phyloP scores from a whole-genome alignment of 2,113 vertebrate genomes.

The Misgurnus anguillicaudatus region DNA sequence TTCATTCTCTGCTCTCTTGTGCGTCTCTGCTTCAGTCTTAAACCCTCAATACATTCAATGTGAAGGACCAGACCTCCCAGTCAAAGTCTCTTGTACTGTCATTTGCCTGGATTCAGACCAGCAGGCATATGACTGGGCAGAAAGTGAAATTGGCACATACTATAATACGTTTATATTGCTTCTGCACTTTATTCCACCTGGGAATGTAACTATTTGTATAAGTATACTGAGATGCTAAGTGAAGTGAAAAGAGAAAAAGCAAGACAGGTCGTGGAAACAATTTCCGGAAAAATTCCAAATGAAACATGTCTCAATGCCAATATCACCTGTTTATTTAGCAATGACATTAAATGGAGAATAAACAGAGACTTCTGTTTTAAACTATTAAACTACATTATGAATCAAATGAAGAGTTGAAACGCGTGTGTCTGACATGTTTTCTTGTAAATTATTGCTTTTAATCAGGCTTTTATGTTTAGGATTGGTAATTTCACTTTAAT shows the following conservation, averaged over 20 bases:
- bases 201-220: neutral
- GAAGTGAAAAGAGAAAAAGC: neutral
- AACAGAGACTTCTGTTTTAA: neutral
- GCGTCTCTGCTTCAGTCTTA: constrained; percentile 70
- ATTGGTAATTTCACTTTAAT: too few species aligned
- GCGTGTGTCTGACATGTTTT: too few species aligned
- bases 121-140: constrained; percentile 57
- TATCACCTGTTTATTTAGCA: neutral
- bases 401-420: too few species aligned
- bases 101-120: constrained; percentile 74
- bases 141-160: constrained; percentile 61
- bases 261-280: too few species aligned
- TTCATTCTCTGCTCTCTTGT: constrained; percentile 60
- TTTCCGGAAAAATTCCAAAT: neutral
- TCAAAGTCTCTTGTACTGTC: constrained; percentile 69
- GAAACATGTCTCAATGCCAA: neutral
- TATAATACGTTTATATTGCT: constrained; percentile 58
- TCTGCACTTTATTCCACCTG: constrained; percentile 12
- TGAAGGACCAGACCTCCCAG: constrained; percentile 60
- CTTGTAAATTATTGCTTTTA: too few species aligned
- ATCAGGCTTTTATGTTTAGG: too few species aligned
- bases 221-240: neutral
- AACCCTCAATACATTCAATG: constrained; percentile 65
- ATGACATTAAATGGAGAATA: neutral
- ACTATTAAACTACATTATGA: too few species aligned